Percentiles rank a stretch among this genome's conserved stretches.
Conservation (phyloP, 2,888 invertebrate genomes). For the Busseola fusca region DNA sequence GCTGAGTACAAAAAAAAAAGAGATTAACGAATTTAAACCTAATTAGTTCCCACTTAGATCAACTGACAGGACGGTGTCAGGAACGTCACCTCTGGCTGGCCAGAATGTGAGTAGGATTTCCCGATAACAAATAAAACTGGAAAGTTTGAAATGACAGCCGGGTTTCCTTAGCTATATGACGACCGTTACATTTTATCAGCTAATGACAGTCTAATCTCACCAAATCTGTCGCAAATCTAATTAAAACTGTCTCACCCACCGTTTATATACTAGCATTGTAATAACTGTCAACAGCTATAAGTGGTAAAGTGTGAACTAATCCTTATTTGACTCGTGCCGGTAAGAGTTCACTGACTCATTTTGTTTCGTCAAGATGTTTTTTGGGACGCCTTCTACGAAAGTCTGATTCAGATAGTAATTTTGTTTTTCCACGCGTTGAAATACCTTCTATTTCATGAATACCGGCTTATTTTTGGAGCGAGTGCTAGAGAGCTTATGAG, state of each 20-base stretch:
- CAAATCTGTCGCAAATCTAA: background rate
- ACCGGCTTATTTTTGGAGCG: background rate
- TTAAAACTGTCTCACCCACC: background rate
- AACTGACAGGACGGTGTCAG: background rate
- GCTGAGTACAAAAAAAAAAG: background rate
- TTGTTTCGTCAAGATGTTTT: constrained; percentile 11
- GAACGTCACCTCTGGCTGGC: background rate
- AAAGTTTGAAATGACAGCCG: background rate
- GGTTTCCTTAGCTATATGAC: background rate
- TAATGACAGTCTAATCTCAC: background rate
- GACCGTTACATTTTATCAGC: constrained; percentile 1
- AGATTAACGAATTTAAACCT: background rate
- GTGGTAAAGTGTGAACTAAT: constrained; percentile 25
- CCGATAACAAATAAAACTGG: background rate
- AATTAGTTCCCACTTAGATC: background rate
- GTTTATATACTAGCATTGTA: constrained; percentile 32
- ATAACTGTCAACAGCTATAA: constrained; percentile 27
- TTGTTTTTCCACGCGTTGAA: background rate
- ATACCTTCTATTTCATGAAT: background rate
- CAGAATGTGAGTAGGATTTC: background rate
- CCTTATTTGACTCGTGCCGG: constrained; percentile 33
- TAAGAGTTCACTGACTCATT: constrained; percentile 35
- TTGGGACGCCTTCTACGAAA: constrained; percentile 12
- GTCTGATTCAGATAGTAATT: constrained; percentile 13
- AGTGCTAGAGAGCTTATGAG: background rate